These are phyloP conservation scores for Patella caerulea DNA, from an alignment of 2,888 invertebrate species.

Conservation along the genomic window DNA sequence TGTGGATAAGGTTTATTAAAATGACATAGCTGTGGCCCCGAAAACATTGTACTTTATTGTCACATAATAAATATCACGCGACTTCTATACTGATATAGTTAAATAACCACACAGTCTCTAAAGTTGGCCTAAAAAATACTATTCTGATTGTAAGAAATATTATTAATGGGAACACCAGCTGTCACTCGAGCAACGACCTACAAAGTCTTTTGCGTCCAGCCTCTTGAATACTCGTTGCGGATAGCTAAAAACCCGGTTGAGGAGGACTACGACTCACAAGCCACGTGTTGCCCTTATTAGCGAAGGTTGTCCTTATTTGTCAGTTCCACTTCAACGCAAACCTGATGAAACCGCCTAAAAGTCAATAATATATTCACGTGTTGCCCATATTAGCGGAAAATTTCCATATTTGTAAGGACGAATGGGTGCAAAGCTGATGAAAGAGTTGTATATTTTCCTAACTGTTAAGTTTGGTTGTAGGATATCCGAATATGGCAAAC, in stretches of 20 bases:
- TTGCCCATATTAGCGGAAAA: constrained; percentile 10
- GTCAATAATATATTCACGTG: background rate
- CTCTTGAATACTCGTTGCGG: too few species aligned
- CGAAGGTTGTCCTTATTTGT: constrained; percentile 3
- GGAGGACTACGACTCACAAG: background rate
- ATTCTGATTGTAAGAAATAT: too few species aligned
- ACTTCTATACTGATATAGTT: too few species aligned
- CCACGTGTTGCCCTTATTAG: constrained; percentile 10
- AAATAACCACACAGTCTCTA: too few species aligned
- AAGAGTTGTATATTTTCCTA: background rate
- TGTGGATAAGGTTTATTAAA: too few species aligned
- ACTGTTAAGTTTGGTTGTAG: background rate
- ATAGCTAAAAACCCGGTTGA: background rate
- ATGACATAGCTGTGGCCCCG: too few species aligned
- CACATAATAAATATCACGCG: too few species aligned
- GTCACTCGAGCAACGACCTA: too few species aligned
- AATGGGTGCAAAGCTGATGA: background rate
- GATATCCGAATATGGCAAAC: constrained; percentile 6
- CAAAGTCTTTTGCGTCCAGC: too few species aligned
- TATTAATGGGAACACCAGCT: too few species aligned
- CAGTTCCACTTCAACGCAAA: background rate
- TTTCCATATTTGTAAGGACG: constrained; percentile 8
- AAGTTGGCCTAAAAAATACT: too few species aligned
- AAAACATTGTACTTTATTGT: too few species aligned
- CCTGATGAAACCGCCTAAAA: constrained; percentile 7